Conservation (phyloP, 2,113 vertebrate genomes). For the Paramormyrops kingsleyae region DNA sequence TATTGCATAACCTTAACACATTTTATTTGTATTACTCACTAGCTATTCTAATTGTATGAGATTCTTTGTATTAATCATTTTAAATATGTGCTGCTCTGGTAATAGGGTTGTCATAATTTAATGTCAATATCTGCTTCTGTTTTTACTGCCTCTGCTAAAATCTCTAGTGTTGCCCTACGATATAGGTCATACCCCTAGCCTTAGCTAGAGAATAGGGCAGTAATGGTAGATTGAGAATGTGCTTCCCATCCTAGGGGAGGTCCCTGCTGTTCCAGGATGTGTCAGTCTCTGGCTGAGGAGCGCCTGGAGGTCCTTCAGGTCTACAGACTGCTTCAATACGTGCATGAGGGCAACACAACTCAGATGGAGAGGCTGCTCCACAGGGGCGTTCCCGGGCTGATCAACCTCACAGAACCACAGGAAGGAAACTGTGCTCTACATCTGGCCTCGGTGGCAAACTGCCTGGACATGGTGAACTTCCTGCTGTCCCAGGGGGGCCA, state of each 20-base stretch:
- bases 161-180: not conserved
- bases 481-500: conserved; percentile 68
- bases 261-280: conserved; percentile 30
- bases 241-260: not conserved
- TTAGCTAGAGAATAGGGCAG: not conserved
- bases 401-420: conserved; percentile 76
- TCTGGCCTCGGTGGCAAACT: conserved; percentile 67
- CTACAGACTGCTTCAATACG: conserved; percentile 79
- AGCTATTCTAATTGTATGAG: not conserved
- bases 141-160: not conserved
- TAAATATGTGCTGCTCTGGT: not conserved
- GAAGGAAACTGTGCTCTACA: conserved; percentile 73
- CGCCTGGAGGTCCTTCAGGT: conserved; percentile 75
- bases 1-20: not conserved
- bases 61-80: not conserved
- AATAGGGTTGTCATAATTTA: not conserved
- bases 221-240: not conserved
- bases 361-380: conserved; percentile 72
- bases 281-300: conserved; percentile 43
- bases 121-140: not conserved
- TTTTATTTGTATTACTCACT: not conserved
- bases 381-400: conserved; percentile 69
- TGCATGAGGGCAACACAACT: conserved; percentile 62
- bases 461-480: conserved; percentile 71
- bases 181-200: not conserved